Base-by-base conservation (phyloP, 2,113 vertebrate genomes). In the Clinocottus analis region DNA sequence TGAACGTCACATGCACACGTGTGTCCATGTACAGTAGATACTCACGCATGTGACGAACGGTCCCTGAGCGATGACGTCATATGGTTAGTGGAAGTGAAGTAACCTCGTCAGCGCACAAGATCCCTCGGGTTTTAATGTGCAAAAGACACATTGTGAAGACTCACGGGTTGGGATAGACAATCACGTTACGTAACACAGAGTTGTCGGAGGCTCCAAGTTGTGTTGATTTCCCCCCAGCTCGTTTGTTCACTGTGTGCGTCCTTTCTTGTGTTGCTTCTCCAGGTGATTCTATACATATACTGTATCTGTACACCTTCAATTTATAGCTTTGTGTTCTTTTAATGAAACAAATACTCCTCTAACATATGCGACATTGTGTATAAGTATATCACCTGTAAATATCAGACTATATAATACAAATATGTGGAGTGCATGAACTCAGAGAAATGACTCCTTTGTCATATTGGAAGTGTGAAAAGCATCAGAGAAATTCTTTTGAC, bases 91-190 rank as follows among this genome's bases (percentile, higher is more conserved):
- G n/a, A 55, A 76, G 60, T 6, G 16, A 76, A 49, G 63, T 64
- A 71, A 75, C 59, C 79, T 62, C 25, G 29, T 82, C 51, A 67
- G 51, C n/a, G 47, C 67, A 62, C 63, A 70, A 47, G 67, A 78
- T 77, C 6, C 83, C 56, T 0, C 7, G 84, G 83, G 75, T 31
- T 75, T 66, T 75, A 58, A 85, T 14, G 53, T 79, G 87, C 51
- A 83, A 75, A 76, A 84, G 58, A 16, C 70, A 66, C 67, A 83
- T 58, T 66, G 63, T 75, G 71, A 55, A 69, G 58, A 45, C 79
- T 88, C 69, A n/a, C 23, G 65, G 83, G 72, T 79, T 67, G 64
- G 69, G 77, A 78, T 81, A 79, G 86, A 80, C 89, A 85, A 79
- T 89, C 63, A 45, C 59, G 31, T 86, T 86, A 80, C 41, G 21